These are phyloP conservation scores for Amblyopsis hoosieri DNA, from an alignment of 2,797 vertebrate genomes.

Conservation along the genomic window DNA sequence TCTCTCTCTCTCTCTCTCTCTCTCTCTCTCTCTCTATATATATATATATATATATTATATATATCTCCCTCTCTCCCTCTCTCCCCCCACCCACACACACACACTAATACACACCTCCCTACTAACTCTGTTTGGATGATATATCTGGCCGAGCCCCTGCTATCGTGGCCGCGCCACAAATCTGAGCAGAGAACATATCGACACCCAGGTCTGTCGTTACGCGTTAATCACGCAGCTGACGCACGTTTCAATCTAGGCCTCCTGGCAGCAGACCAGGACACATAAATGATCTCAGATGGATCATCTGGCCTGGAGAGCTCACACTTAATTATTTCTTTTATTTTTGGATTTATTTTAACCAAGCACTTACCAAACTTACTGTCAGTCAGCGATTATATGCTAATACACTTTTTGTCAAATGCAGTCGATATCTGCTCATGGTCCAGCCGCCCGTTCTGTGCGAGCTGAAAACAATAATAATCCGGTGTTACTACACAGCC, in stretches of 20 bases:
- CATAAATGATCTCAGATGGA: slow-evolving; percentile 69
- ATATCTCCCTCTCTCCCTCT: too few species aligned
- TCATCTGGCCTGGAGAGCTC: slow-evolving; percentile 39
- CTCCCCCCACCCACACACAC: neutral
- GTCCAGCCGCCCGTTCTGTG: too few species aligned
- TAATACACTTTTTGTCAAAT: too few species aligned
- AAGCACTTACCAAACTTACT: slow-evolving; percentile 23
- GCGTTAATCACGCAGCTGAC: slow-evolving; percentile 74
- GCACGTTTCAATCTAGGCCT: slow-evolving; percentile 66
- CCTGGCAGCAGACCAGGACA: slow-evolving; percentile 63
- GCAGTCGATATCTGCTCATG: too few species aligned
- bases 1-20: too few species aligned
- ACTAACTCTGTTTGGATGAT: slow-evolving; percentile 64
- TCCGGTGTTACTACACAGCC: too few species aligned
- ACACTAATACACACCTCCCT: slow-evolving; percentile 24
- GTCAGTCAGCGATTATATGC: neutral
- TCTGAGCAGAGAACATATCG: slow-evolving; percentile 72
- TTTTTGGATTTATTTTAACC: slow-evolving; percentile 15
- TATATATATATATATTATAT: too few species aligned
- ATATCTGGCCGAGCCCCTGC: slow-evolving; percentile 61
- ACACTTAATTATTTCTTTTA: slow-evolving; percentile 6
- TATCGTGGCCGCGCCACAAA: slow-evolving; percentile 72
- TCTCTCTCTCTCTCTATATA: too few species aligned
- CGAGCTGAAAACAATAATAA: too few species aligned
- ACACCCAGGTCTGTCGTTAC: slow-evolving; percentile 75